Evolutionary conservation across 2,797 vertebrate genomes (phyloP).

Genomic region (Spea hammondii): DNA sequence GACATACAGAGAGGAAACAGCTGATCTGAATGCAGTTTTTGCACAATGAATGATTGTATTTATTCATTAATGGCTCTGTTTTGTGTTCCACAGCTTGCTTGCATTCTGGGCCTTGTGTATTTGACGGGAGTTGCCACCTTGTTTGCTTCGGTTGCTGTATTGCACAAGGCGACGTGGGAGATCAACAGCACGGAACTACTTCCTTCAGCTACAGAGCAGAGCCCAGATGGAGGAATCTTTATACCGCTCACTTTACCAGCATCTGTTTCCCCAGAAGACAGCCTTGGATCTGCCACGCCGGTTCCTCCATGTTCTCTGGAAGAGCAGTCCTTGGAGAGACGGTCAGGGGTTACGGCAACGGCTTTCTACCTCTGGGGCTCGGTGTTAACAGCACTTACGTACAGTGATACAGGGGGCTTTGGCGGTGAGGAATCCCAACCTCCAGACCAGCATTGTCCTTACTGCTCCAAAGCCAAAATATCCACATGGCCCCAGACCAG

Average conservation of each 20-base stretch:
- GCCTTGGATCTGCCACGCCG: neutral
- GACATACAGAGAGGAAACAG: no score
- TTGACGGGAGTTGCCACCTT: slow-evolving; percentile 84
- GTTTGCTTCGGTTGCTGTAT: slow-evolving; percentile 74
- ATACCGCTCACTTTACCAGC: slow-evolving; percentile 27
- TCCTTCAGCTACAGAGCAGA: neutral
- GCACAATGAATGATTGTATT: no score
- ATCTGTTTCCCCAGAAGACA: slow-evolving; percentile 3
- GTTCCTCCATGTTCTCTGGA: slow-evolving; percentile 58
- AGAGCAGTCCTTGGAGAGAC: slow-evolving; percentile 63
- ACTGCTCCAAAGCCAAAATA: slow-evolving; percentile 59
- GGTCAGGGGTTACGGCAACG: slow-evolving; percentile 55
- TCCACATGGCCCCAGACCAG: slow-evolving; percentile 13
- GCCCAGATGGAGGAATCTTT: neutral
- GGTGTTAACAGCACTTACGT: slow-evolving; percentile 70
- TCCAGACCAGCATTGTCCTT: slow-evolving; percentile 61
- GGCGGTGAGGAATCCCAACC: slow-evolving; percentile 32
- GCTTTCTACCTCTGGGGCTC: slow-evolving; percentile 78
- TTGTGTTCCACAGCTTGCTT: slow-evolving; percentile 74
- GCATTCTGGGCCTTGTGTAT: slow-evolving; percentile 86
- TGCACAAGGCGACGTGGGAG: slow-evolving; percentile 76
- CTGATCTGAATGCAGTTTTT: no score
- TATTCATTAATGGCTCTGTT: neutral
- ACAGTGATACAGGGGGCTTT: slow-evolving; percentile 47
- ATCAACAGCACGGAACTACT: slow-evolving; percentile 50